Percentiles rank a stretch among this genome's conserved stretches.
These are phyloP conservation scores for Lycorma delicatula DNA, from an alignment of 1,140 invertebrate species.

Conservation along the genomic window DNA sequence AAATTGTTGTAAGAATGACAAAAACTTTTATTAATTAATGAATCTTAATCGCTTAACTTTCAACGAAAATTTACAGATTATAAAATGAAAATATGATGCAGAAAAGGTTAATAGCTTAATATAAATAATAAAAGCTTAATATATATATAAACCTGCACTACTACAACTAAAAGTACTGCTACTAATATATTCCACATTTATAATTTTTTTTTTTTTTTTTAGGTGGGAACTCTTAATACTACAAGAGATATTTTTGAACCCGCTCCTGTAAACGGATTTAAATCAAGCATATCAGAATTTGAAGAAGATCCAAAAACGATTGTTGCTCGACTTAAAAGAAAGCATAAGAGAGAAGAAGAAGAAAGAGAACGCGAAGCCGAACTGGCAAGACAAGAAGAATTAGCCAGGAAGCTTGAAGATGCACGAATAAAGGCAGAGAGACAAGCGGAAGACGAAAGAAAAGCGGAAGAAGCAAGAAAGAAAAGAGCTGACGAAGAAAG, in stretches of 20 bases:
- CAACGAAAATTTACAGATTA: no score
- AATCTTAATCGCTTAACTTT: no score
- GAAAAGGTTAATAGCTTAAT: no score
- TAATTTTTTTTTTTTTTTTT: no score
- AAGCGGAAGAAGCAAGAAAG: not conserved
- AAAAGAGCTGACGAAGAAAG: slow-evolving; percentile 6
- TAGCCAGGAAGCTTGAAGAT: slow-evolving; percentile 15
- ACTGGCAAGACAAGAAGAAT: slow-evolving; percentile 22
- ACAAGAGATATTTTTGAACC: not conserved
- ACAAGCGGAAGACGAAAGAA: slow-evolving; percentile 9
- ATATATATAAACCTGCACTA: no score
- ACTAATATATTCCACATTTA: no score
- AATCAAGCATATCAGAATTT: not conserved
- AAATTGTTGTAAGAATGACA: no score
- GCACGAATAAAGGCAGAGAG: slow-evolving; percentile 23
- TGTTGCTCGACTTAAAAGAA: slow-evolving; percentile 11
- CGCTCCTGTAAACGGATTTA: not conserved
- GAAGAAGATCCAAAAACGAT: slow-evolving; percentile 14
- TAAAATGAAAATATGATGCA: no score
- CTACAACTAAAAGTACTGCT: no score
- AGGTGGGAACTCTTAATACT: not conserved
- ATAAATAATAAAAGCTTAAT: no score
- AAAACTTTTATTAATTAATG: no score
- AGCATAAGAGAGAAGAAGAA: slow-evolving; percentile 24
- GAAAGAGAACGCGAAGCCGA: slow-evolving; percentile 25